Percentiles rank a stretch among this genome's conserved stretches.
Conservation (phyloP, 1,140 invertebrate species). For the Cyphomyrmex costatus region DNA sequence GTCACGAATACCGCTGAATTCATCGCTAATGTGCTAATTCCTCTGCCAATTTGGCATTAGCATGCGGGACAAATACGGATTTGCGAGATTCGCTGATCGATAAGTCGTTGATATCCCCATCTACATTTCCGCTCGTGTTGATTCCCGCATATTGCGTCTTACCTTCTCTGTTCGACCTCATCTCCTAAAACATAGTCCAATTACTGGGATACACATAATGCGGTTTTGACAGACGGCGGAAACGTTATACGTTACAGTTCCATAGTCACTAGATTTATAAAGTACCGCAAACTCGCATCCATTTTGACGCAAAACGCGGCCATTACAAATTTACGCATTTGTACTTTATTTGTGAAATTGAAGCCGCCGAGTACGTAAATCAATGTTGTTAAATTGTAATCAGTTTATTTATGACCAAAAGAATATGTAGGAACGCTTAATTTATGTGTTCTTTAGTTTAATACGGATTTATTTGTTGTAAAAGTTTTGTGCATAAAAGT, state of each 20-base stretch:
- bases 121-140: not conserved
- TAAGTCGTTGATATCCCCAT: conserved; percentile 26
- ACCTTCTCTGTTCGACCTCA: not conserved
- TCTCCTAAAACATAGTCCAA: not conserved
- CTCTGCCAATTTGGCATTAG: not conserved
- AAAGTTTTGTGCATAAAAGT: too few relatives aligned
- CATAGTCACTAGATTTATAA: too few relatives aligned
- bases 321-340: too few relatives aligned
- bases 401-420: too few relatives aligned
- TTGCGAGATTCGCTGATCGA: not conserved
- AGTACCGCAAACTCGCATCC: too few relatives aligned
- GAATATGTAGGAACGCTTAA: too few relatives aligned
- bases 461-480: too few relatives aligned
- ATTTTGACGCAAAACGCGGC: too few relatives aligned
- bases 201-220: conserved; percentile 24
- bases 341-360: too few relatives aligned
- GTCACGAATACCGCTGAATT: not conserved
- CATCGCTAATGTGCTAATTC: conserved; percentile 19
- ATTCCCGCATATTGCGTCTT: not conserved
- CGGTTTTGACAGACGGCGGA: conserved; percentile 28
- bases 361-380: too few relatives aligned
- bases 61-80: not conserved
- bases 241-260: not conserved
- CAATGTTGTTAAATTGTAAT: too few relatives aligned
- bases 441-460: too few relatives aligned